Evolutionary conservation across 30 jellyfish, hydroid and myxozoan genomes (phyloP).

Genomic region (Morbakka virulenta): DNA sequence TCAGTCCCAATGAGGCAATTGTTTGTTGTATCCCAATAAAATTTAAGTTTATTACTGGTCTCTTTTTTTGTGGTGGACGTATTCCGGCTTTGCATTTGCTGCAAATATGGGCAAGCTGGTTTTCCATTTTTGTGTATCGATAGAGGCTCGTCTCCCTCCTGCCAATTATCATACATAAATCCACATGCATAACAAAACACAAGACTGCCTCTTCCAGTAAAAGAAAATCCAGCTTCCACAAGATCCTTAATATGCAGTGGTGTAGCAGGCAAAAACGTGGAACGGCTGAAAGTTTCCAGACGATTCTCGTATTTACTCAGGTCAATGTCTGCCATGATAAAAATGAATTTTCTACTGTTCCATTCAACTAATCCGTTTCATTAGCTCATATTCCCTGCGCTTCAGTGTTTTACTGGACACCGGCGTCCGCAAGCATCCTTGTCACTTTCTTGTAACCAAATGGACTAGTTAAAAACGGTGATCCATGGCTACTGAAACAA

Average conservation of each 20-base stretch:
- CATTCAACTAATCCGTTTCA: too few species aligned
- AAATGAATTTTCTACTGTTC: too few species aligned
- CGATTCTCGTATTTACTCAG: slow-evolving; percentile 46
- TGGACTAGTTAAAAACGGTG: too few species aligned
- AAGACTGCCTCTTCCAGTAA: slow-evolving; percentile 50
- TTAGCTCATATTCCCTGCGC: too few species aligned
- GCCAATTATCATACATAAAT: slow-evolving; percentile 60
- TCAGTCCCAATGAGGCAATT: not conserved
- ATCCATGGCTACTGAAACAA: too few species aligned
- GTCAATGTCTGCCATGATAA: slow-evolving; percentile 38
- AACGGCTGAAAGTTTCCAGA: slow-evolving; percentile 28
- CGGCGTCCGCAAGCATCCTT: too few species aligned
- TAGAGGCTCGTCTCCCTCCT: slow-evolving; percentile 73
- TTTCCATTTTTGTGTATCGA: slow-evolving; percentile 48
- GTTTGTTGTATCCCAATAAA: not conserved
- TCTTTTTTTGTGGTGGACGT: too few species aligned
- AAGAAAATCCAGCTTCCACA: slow-evolving; percentile 94
- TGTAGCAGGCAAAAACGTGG: slow-evolving; percentile 74
- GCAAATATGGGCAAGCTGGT: slow-evolving; percentile 33
- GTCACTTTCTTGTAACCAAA: too few species aligned
- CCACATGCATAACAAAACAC: slow-evolving; percentile 81
- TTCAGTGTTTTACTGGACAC: too few species aligned
- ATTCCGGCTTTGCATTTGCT: too few species aligned
- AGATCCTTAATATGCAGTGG: slow-evolving; percentile 80
- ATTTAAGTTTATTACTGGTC: too few species aligned